Evolutionary conservation across 2,888 invertebrate species (phyloP), one percentile per base, ranked within the genome.

Genomic region (Zhuqinia jingwanae): DNA sequence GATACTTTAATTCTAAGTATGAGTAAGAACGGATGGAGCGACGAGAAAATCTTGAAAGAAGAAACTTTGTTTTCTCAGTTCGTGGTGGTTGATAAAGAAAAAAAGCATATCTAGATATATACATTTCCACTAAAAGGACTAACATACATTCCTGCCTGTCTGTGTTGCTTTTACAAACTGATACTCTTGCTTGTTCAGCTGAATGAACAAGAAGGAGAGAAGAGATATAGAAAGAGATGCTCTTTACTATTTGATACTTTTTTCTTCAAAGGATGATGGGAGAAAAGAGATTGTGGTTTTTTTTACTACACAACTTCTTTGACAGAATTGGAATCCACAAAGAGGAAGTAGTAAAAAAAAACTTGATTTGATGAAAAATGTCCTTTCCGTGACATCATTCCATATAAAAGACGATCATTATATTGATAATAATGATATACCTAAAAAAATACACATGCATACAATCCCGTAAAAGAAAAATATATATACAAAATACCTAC

Each of bases 1-100:
- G 17, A 70, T 70, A 10, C n/a, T 47, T 20, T 17, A 65, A 30
- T 15, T 22, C 25, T 8, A 45, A 45, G 30, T 17, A 82, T 45
- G 73, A 56, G 50, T 50, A 50, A 63, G 63, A 65, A n/a, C 36
- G 36, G 8, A 3, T 8, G 50, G 25, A 42, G n/a, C 11, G n/a
- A 27, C 27, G 42, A 15, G 25, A 47, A 76, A 77, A 56, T 68
- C 77, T 77, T 60, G 17, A 30, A 65, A 56, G 45, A 50, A 50
- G 56, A 82, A 77, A 63, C 63, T 80, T 84, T 84, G 75, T 30
- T 77, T 68, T 84, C 58, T 53, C 58, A 58, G 30, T 83, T 83
- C 53, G n/a, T n/a, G 75, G 50, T 63, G 65, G 63, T 76, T 84
- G 68, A 17, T 42, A 63, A 25, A 77, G 53, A 68, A 77, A 68